A percentile compares a stretch with the other conserved stretches of the same genome.
Evolutionary conservation across 1,140 invertebrate genomes (phyloP).

Genomic region (Sesamia nonagrioides): DNA sequence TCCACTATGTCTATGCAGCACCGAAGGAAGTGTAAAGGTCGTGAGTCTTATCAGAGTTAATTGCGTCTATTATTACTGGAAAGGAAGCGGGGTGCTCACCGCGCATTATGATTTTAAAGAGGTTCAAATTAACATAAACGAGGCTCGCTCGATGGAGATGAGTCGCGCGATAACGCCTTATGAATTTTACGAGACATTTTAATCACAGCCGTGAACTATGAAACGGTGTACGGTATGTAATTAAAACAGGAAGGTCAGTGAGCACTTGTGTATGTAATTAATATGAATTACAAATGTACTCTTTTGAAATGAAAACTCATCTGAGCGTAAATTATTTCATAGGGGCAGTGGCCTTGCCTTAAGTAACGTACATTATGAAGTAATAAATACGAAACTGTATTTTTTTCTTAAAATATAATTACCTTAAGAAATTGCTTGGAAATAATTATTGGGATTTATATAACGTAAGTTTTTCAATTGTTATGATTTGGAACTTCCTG

Average conservation of each 20-base stretch:
- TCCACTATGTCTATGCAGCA: constrained; percentile 60
- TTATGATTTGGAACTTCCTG: constrained; percentile 39
- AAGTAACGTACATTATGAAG: constrained; percentile 71
- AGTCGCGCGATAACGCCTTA: constrained; percentile 66
- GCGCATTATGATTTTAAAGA: constrained; percentile 82
- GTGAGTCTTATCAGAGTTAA: constrained; percentile 81
- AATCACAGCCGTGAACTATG: constrained; percentile 87
- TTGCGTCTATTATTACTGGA: constrained; percentile 77
- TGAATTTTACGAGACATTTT: constrained; percentile 82
- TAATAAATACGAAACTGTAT: constrained; percentile 57
- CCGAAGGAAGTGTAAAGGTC: constrained; percentile 84
- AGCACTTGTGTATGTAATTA: constrained; percentile 82
- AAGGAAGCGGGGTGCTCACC: constrained; percentile 75
- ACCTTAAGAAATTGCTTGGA: constrained; percentile 32
- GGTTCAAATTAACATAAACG: constrained; percentile 77
- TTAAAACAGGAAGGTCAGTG: constrained; percentile 85
- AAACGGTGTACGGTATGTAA: constrained; percentile 74
- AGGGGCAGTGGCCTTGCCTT: constrained; percentile 79
- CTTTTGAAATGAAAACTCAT: constrained; percentile 82
- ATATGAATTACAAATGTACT: constrained; percentile 83
- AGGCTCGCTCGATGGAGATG: constrained; percentile 70
- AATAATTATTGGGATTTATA: constrained; percentile 44
- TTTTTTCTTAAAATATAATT: constrained; percentile 47
- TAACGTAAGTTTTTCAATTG: constrained; percentile 27
- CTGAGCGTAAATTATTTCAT: constrained; percentile 84